Evolutionary conservation across 1,140 invertebrate species (phyloP).

Genomic region (Cyclina sinensis): DNA sequence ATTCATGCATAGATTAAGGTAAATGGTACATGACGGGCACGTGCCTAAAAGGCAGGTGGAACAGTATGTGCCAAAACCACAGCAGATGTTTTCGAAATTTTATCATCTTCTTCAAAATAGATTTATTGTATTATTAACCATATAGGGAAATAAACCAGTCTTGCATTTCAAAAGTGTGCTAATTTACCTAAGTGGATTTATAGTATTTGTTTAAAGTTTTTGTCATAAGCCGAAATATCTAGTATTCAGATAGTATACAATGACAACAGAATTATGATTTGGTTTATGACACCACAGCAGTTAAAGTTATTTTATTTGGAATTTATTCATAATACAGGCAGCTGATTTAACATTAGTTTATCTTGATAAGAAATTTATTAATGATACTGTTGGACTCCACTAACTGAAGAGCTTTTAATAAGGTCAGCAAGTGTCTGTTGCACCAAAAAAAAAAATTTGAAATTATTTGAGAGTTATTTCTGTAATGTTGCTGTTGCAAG

Average conservation of each 20-base stretch:
- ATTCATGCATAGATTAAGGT: conserved; percentile 30
- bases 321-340: conserved; percentile 31
- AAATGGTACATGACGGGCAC: conserved; percentile 37
- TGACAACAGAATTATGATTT: conserved; percentile 11
- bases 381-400: background rate
- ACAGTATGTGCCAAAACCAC: conserved; percentile 10
- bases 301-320: conserved; percentile 26
- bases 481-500: too few relatives aligned
- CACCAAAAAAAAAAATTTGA: too few relatives aligned
- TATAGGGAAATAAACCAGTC: conserved; percentile 9
- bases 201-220: conserved; percentile 9
- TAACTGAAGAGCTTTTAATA: background rate
- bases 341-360: conserved; percentile 48
- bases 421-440: too few relatives aligned
- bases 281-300: background rate
- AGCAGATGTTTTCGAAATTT: background rate
- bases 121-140: conserved; percentile 20
- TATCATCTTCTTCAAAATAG: conserved; percentile 25
- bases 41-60: conserved; percentile 45
- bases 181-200: conserved; percentile 40
- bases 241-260: background rate
- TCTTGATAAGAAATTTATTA: conserved; percentile 15
- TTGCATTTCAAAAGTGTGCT: conserved; percentile 20
- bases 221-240: background rate
- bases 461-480: too few relatives aligned